These are phyloP conservation scores for Novumbra hubbsi DNA, from an alignment of 2,797 vertebrate species.

Conservation along the genomic window DNA sequence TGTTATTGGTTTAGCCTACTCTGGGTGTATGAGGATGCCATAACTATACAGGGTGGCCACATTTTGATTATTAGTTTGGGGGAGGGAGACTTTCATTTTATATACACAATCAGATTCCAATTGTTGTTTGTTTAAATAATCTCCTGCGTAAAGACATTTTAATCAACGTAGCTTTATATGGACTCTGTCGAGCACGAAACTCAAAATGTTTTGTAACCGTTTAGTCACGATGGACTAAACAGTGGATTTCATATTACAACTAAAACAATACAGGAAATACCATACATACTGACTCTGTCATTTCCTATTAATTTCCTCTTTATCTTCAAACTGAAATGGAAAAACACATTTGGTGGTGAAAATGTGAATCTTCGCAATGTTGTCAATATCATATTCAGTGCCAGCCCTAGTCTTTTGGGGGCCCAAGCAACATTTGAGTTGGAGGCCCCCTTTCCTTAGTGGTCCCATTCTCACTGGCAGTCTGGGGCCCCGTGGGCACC, in stretches of 20 bases:
- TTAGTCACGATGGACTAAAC: neutral
- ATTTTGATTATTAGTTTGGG: neutral
- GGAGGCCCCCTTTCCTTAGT: too few species aligned
- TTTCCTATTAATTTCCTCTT: too few species aligned
- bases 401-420: too few species aligned
- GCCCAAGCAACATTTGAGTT: too few species aligned
- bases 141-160: neutral
- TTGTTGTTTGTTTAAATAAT: neutral
- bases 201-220: neutral
- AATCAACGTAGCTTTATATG: neutral
- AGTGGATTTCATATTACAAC: conserved; percentile 1
- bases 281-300: too few species aligned
- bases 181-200: neutral
- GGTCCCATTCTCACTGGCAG: too few species aligned
- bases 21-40: neutral
- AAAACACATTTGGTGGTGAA: conserved; percentile 3
- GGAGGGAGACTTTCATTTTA: neutral
- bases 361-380: conserved; percentile 1
- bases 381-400: too few species aligned
- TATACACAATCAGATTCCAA: neutral
- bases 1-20: neutral
- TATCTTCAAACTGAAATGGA: neutral
- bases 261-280: too few species aligned
- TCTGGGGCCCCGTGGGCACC: too few species aligned
- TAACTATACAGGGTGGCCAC: neutral